Base-by-base conservation (phyloP, 2,888 invertebrate genomes). In the Crioceris asparagi region DNA sequence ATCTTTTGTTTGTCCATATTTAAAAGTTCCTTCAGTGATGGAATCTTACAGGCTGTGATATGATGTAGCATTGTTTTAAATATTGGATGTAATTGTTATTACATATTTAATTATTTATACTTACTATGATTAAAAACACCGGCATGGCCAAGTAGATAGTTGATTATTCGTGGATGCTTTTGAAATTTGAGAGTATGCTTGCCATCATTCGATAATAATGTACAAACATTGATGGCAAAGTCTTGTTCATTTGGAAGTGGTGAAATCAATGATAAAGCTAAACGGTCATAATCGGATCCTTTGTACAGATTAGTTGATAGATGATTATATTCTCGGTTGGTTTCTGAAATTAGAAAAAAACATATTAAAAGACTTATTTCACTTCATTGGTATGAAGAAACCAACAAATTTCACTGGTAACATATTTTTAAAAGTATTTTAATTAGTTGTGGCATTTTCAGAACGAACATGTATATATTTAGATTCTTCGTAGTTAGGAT, bases 241-340 rank as follows among this genome's bases (percentile, higher is more conserved):
- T 97, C 97, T 61, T 96, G 92, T 64, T 98, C 97, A 64, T 98
- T 98, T 4, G 97, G 96, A 61, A 98, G 72, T 1, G 97, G 94
- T n/a, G 91, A 91, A 35, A 92, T 68, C 25, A 98, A 71, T 0
- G 96, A 92, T 36, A 93, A 69, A n/a, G 88, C 78, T 40, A 98
- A 69, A 43, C 90, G 80, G 52, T 86, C 84, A 60, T 87, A 90
- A 55, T 87, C 86, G 2, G 83, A 79, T 36, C 71, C 60, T 54
- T 74, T 77, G 62, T 78, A 75, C 32, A 81, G 60, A 52, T 78
- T 70, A 14, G 75, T 71, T 8, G 81, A 81, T 49, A 85, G 64
- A 45, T 80, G 79, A 54, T 76, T 73, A 56, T 72, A 72, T 18
- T 72, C 70, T 38, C 83, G 69, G 31, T 74, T 66, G 40, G 73